phyloP scores from a whole-genome alignment of 2,113 vertebrate genomes.

The Chloropsis hardwickii region DNA sequence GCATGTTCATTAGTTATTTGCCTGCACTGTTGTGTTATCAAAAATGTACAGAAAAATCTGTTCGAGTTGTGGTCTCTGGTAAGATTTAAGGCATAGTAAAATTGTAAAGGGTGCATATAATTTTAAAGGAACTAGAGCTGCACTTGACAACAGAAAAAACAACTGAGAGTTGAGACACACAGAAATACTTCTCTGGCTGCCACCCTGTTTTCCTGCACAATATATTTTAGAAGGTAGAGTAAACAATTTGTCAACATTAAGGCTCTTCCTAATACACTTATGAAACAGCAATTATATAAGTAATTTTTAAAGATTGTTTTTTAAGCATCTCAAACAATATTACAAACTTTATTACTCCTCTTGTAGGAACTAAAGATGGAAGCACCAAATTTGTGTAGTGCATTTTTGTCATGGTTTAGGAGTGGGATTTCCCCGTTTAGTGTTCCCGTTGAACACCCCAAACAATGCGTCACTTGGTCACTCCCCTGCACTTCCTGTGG shows the following conservation, averaged over 20 bases:
- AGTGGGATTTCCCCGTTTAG: background rate
- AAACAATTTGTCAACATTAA: background rate
- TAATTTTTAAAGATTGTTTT: background rate
- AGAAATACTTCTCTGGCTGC: background rate
- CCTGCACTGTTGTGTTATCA: background rate
- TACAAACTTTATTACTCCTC: background rate
- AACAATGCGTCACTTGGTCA: accelerated
- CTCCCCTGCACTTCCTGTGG: background rate
- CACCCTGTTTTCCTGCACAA: background rate
- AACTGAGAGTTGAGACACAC: background rate
- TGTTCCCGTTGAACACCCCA: background rate
- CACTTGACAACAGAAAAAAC: background rate
- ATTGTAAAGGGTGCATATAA: background rate
- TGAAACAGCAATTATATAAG: background rate
- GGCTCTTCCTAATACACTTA: background rate
- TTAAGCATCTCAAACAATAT: background rate
- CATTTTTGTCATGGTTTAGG: background rate
- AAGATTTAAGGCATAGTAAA: background rate
- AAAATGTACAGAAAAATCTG: background rate
- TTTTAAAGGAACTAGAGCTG: background rate
- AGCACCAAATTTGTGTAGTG: background rate
- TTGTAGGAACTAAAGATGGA: background rate
- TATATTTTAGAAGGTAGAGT: background rate
- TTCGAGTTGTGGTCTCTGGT: background rate
- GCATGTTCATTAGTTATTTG: background rate